These are phyloP conservation scores for Ochotona princeps DNA, from an alignment of 2,113 vertebrate species.

Conservation along the genomic window DNA sequence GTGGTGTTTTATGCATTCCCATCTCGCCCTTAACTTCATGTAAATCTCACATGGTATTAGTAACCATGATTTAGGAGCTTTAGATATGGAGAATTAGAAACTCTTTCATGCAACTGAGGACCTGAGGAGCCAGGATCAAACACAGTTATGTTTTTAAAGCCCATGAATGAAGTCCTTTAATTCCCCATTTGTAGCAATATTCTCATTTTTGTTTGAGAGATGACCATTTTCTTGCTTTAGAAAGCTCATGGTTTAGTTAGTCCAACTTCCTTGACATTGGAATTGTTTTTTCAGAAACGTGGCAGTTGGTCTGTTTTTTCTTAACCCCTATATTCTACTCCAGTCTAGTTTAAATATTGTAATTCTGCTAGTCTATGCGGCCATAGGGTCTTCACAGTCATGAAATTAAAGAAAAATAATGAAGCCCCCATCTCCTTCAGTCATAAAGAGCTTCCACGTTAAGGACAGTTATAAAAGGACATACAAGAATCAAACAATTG, in stretches of 20 bases:
- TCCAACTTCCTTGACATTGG: neutral
- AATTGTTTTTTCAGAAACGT: neutral
- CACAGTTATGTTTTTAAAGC: neutral
- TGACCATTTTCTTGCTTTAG: conserved; percentile 38
- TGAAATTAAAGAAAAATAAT: conserved; percentile 25
- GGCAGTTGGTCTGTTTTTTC: neutral
- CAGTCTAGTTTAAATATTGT: neutral
- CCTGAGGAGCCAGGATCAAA: neutral
- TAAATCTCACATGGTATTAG: neutral
- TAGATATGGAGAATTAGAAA: neutral
- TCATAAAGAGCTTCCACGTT: neutral
- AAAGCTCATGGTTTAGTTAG: neutral
- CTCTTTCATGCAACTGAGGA: neutral
- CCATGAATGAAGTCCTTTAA: conserved; percentile 15
- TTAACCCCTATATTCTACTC: neutral
- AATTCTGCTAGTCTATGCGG: neutral
- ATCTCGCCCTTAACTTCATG: neutral
- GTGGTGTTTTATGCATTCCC: neutral
- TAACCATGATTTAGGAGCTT: neutral
- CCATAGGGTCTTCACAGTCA: neutral
- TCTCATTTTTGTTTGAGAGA: conserved; percentile 37
- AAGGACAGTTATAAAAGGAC: conserved; percentile 24
- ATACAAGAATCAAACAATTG: conserved; percentile 59
- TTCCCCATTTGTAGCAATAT: neutral
- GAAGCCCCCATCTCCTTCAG: neutral